These are phyloP conservation scores for Tanaodytes sp. DNA, from an alignment of 2,888 invertebrate genomes.

Conservation along the genomic window DNA sequence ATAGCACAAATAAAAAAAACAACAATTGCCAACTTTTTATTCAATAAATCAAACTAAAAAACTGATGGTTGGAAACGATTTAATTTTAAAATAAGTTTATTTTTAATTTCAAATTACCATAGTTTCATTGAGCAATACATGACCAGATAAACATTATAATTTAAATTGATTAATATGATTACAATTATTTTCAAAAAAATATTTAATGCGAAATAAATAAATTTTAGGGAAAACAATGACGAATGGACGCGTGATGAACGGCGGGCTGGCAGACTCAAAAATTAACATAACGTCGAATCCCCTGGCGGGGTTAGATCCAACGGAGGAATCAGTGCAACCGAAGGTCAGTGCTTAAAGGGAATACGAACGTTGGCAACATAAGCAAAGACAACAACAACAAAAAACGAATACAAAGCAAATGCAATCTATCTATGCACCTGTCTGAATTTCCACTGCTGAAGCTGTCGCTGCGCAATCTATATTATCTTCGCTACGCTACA, in stretches of 20 bases:
- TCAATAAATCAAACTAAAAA: no score
- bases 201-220: no score
- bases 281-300: conserved; percentile 86
- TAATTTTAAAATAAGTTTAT: no score
- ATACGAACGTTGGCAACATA: conserved; percentile 19
- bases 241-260: conserved; percentile 71
- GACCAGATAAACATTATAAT: no score
- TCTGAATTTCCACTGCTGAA: conserved; percentile 31
- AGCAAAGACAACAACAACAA: conserved; percentile 16
- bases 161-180: no score
- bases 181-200: no score
- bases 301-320: conserved; percentile 78
- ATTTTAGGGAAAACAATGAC: conserved; percentile 68
- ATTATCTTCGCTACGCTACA: conserved; percentile 32
- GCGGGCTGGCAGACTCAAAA: conserved; percentile 72
- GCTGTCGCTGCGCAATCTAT: conserved; percentile 34
- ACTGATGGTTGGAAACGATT: no score
- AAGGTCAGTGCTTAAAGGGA: conserved; percentile 67
- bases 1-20: no score
- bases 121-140: no score
- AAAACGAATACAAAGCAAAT: conserved; percentile 15
- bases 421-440: conserved; percentile 29
- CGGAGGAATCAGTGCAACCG: conserved; percentile 76
- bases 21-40: no score
- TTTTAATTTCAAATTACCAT: no score